Percentiles rank a stretch among this genome's conserved stretches.
Conservation (phyloP, 2,888 invertebrate genomes). For the Vanessa cardui region DNA sequence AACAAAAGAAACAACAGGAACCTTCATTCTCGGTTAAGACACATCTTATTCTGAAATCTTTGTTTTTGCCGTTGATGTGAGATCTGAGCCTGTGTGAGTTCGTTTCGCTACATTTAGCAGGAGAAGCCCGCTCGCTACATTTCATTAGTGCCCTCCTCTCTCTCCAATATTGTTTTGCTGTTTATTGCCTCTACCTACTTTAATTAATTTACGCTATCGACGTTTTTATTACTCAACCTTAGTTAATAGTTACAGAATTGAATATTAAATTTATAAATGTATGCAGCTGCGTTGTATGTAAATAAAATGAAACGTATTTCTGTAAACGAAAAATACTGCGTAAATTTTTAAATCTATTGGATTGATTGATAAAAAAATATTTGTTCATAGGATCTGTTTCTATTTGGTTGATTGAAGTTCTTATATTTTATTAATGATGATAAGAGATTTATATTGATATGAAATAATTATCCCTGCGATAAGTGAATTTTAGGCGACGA, state of each 20-base stretch:
- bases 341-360: too few relatives aligned
- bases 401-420: too few relatives aligned
- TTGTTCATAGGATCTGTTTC: too few relatives aligned
- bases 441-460: too few relatives aligned
- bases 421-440: too few relatives aligned
- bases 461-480: too few relatives aligned
- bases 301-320: too few relatives aligned
- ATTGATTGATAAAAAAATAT: too few relatives aligned
- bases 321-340: too few relatives aligned
- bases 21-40: conserved; percentile 38
- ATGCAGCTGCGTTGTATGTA: too few relatives aligned
- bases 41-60: conserved; percentile 43
- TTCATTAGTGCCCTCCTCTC: conserved; percentile 69
- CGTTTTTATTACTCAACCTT: conserved; percentile 39
- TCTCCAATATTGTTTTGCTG: conserved; percentile 64
- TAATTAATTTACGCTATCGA: conserved; percentile 71
- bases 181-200: conserved; percentile 67
- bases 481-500: too few relatives aligned
- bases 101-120: conserved; percentile 73
- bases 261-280: not conserved
- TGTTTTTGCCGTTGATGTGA: conserved; percentile 57
- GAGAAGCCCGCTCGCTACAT: conserved; percentile 66
- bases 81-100: conserved; percentile 61
- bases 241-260: not conserved
- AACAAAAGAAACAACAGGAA: conserved; percentile 35